Evolutionary conservation across 23 tunicate genomes (phyloP), one percentile per base, ranked within the genome.

Genomic region (Ascidia mentula): DNA sequence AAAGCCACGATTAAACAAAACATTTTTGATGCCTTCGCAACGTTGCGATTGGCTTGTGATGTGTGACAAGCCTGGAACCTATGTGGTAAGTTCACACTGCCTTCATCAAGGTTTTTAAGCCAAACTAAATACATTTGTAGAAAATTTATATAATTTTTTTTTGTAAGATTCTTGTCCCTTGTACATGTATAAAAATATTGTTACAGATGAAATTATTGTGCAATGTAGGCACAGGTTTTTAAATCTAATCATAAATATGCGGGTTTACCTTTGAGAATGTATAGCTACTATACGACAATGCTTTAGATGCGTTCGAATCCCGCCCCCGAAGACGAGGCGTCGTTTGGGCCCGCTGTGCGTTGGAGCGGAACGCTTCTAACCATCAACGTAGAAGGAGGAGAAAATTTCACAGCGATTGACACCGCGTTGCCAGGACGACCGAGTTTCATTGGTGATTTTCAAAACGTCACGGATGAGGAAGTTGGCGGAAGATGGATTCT

Each of bases 371-470:
- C 45, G 7, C 60, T 79, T 32, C 31, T 79, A 32, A 79, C 74
- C 26, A 79, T 79, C 9, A 60, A 79, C 28, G 74, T 79, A 4
- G 65, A n/a, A 4, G 74, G 72, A 9, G 24, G 40, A 24, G 0
- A 37, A 31, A 34, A 12, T 13, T 45, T 46, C 34, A 36, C 83
- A 1, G 38, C 46, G 15, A 24, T 79, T 79, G 38, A 35, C 45
- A 38, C 40, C 12, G 32, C 33, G 35, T 69, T 79, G 34, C 83
- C 83, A 36, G 46, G 17, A 28, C 73, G 83, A 60, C 83, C 83
- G 26, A 46, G 31, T 6, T 79, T 79, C 37, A 18, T 79, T 13
- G 17, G 36, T 32, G 83, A 79, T 60, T 60, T 79, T 18, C 33
- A 42, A 15, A 32, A 79, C 60, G 73, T 79, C 17, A 40, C 82